Conservation (phyloP, 2,888 invertebrate genomes). For the Busseola fusca region DNA sequence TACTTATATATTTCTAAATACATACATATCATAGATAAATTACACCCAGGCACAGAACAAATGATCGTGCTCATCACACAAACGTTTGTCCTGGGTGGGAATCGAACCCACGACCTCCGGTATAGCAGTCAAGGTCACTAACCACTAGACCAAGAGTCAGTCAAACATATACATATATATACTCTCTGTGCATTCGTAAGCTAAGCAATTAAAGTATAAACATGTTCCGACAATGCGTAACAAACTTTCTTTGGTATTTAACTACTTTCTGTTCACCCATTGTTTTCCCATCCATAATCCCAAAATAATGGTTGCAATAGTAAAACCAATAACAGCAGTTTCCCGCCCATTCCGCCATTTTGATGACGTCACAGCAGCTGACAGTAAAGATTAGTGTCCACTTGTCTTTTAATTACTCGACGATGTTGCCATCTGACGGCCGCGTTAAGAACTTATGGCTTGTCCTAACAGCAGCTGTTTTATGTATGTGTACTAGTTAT, state of each 20-base stretch:
- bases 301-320: slow-evolving; percentile 10
- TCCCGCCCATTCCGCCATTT: slow-evolving; percentile 17
- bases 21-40: no score
- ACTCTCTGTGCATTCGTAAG: neutral
- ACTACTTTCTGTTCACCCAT: neutral
- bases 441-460: slow-evolving; percentile 24
- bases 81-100: no score
- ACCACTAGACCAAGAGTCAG: no score
- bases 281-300: neutral
- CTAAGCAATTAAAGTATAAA: neutral
- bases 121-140: no score
- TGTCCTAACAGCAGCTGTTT: neutral
- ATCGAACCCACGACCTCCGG: no score
- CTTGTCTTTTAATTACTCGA: slow-evolving; percentile 57
- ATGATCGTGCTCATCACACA: no score
- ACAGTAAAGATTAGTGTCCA: slow-evolving; percentile 59
- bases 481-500: slow-evolving; percentile 25
- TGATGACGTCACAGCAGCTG: slow-evolving; percentile 37
- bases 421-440: slow-evolving; percentile 55
- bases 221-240: neutral
- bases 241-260: neutral
- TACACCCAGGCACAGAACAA: no score
- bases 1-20: no score
- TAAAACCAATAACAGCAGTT: slow-evolving; percentile 28
- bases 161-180: no score